These are phyloP conservation scores for Malaclemys terrapin DNA, from an alignment of 2,113 vertebrate species.

Conservation along the genomic window DNA sequence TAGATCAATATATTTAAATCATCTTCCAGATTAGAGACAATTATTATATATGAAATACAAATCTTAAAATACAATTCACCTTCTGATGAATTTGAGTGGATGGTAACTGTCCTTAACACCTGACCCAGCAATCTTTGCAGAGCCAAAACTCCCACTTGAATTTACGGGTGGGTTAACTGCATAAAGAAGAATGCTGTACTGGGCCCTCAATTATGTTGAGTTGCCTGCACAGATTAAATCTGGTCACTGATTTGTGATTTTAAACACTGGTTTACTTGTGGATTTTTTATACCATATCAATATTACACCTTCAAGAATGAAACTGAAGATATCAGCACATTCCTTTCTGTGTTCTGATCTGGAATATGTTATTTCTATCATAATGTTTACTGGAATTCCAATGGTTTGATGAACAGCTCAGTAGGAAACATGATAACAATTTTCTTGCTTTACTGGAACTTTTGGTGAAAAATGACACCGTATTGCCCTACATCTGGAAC, in stretches of 20 bases:
- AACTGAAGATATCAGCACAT: background rate
- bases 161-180: background rate
- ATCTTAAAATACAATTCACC: background rate
- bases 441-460: background rate
- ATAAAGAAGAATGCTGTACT: background rate
- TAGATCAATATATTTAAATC: background rate
- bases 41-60: background rate
- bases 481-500: constrained; percentile 9
- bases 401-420: background rate
- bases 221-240: background rate
- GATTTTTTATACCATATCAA: background rate
- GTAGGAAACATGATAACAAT: background rate
- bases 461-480: background rate
- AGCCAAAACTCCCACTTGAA: background rate
- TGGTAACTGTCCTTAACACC: background rate
- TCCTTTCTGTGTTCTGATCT: background rate
- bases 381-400: background rate
- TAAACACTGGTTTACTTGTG: background rate
- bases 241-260: background rate
- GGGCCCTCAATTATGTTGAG: background rate
- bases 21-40: background rate
- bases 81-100: background rate
- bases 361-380: background rate
- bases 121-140: background rate
- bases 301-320: background rate